phyloP scores from a whole-genome alignment of 2,888 invertebrate genomes.

The Tryphoninae sp. region DNA sequence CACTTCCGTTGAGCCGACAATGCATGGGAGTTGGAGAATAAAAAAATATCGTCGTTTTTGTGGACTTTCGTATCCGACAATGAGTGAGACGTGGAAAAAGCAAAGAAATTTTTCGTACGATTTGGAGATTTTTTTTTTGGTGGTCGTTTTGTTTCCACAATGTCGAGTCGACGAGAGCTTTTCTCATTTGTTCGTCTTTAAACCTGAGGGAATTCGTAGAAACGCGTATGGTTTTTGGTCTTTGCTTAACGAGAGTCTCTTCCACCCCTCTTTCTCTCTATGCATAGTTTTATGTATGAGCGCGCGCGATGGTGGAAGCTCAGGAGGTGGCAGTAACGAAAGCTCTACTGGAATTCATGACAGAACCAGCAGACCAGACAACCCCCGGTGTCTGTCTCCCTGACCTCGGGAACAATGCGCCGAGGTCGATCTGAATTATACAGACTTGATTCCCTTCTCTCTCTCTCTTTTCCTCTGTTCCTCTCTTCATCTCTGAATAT shows the following conservation, averaged over 20 bases:
- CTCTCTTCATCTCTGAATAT: neutral
- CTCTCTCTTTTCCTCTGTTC: slow-evolving; percentile 6
- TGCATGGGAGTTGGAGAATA: neutral
- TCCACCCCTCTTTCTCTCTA: neutral
- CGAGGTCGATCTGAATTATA: slow-evolving; percentile 61
- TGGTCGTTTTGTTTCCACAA: neutral
- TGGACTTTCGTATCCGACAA: neutral
- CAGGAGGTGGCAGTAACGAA: slow-evolving; percentile 40
- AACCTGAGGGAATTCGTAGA: slow-evolving; percentile 42
- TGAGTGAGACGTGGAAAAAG: neutral
- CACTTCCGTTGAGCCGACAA: slow-evolving; percentile 20
- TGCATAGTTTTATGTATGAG: slow-evolving; percentile 6
- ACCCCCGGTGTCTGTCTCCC: slow-evolving; percentile 20
- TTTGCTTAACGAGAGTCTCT: slow-evolving; percentile 22
- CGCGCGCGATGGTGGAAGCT: slow-evolving; percentile 10
- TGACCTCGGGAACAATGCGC: slow-evolving; percentile 55
- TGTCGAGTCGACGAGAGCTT: slow-evolving; percentile 30
- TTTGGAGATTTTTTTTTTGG: slow-evolving; percentile 19
- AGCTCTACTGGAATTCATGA: slow-evolving; percentile 46
- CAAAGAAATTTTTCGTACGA: neutral
- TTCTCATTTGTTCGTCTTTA: slow-evolving; percentile 31
- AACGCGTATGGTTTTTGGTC: slow-evolving; percentile 21
- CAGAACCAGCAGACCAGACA: slow-evolving; percentile 55
- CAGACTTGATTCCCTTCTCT: slow-evolving; percentile 52
- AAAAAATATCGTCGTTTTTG: neutral